Percentiles rank a stretch among this genome's conserved stretches.
Conservation (phyloP, 1,140 invertebrate genomes). For the Zaprionus ornatus region DNA sequence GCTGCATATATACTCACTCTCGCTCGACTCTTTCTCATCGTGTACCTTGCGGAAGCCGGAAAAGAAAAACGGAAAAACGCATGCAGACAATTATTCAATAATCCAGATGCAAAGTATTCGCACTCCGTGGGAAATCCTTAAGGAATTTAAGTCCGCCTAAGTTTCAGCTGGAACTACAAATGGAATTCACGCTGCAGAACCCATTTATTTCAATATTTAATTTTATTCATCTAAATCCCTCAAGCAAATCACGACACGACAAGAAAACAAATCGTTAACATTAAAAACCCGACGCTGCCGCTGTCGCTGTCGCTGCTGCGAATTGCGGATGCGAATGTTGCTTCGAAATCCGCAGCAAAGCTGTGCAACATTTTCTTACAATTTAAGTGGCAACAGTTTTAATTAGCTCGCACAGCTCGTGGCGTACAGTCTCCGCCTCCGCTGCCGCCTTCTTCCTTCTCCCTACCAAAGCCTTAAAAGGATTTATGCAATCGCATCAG, state of each 20-base stretch:
- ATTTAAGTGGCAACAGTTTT: slow-evolving; percentile 56
- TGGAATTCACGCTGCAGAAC: slow-evolving; percentile 7
- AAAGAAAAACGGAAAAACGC: background rate
- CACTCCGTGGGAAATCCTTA: background rate
- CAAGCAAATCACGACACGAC: slow-evolving; percentile 39
- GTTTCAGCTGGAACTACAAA: slow-evolving; percentile 6
- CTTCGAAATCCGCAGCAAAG: slow-evolving; percentile 44
- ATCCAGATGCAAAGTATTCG: background rate
- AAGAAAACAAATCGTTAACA: slow-evolving; percentile 55
- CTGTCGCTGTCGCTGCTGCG: slow-evolving; percentile 2
- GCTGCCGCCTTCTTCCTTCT: background rate
- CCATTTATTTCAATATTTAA: slow-evolving; percentile 54
- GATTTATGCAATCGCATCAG: slow-evolving; percentile 64
- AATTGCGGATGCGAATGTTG: background rate
- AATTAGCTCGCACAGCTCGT: slow-evolving; percentile 45
- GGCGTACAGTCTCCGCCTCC: background rate
- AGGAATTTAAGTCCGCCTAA: background rate
- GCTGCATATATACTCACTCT: background rate
- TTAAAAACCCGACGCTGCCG: slow-evolving; percentile 42
- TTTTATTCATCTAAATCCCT: slow-evolving; percentile 36
- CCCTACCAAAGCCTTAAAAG: slow-evolving; percentile 26
- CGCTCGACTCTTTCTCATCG: background rate
- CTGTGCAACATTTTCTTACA: slow-evolving; percentile 55
- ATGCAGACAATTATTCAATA: slow-evolving; percentile 1
- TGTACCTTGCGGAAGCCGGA: background rate